Evolutionary conservation across 1,140 invertebrate species (phyloP).

Genomic region (Formica selysi): DNA sequence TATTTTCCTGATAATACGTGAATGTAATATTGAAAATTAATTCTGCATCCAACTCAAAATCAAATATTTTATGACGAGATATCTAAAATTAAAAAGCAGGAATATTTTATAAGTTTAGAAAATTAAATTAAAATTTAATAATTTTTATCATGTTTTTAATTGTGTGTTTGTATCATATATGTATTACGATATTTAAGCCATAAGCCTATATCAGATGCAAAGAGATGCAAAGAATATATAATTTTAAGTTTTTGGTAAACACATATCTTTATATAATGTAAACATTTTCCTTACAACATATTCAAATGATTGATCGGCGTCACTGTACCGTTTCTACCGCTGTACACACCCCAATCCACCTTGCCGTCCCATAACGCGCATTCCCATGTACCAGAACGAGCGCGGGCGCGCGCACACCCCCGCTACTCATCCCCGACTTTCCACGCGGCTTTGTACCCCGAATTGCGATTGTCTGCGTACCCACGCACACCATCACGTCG

Average conservation of each 20-base stretch:
- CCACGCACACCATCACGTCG: not conserved
- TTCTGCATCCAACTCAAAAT: not conserved
- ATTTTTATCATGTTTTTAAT: not conserved
- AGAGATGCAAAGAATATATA: not conserved
- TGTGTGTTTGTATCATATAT: too few species aligned
- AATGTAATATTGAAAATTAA: constrained; percentile 19
- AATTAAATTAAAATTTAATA: not conserved
- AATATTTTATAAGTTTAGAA: not conserved
- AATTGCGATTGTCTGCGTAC: constrained; percentile 25
- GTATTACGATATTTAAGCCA: not conserved
- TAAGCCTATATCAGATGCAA: too few species aligned
- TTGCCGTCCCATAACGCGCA: not conserved
- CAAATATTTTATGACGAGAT: not conserved
- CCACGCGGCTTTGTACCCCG: constrained; percentile 35
- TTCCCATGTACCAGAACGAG: not conserved
- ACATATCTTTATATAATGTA: constrained; percentile 15
- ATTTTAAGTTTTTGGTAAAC: constrained; percentile 30
- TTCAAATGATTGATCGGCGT: constrained; percentile 34
- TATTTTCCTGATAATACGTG: not conserved
- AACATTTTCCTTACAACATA: constrained; percentile 23
- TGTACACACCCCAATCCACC: not conserved
- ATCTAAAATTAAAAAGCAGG: not conserved
- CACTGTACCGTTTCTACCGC: not conserved
- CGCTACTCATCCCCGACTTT: constrained; percentile 34
- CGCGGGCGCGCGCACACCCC: not conserved